Base-by-base conservation (phyloP, 1,140 invertebrate genomes). In the Listronotus bonariensis region DNA sequence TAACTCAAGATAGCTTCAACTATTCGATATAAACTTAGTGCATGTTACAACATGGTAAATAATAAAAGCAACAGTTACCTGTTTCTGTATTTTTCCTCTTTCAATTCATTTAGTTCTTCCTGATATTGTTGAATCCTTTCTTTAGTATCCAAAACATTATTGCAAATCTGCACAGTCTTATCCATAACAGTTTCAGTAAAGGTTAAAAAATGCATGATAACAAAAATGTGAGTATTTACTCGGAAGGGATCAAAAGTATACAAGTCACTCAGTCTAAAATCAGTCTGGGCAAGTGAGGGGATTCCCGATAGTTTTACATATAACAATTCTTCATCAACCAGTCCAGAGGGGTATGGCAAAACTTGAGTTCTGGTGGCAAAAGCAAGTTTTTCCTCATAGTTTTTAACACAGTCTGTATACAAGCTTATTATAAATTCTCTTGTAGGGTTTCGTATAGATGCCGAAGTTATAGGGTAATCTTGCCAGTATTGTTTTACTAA, bases 251-350 rank as follows among this genome's bases (percentile, higher is more conserved):
- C 45, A 48, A 64, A 64, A 18, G 26, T 14, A 31, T 26, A 64
- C 26, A 64, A 56, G 17, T 64, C 61, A 7, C 61, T 52, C 9
- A 64, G 43, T 32, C 46, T 64, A 38, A 64, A 56, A 12, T 46
- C 51, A 10, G 26, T 32, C 9, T 43, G n/a, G 11, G 18, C 18
- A 15, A 61, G 58, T 9, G 38, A 8, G 9, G 61, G 51, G 55
- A 55, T 55, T 38, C 31, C 36, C 0, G 31, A 40, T 1, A 64
- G 41, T 18, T 55, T 64, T n/a, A 38, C 34, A 48, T 18, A 64
- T 12, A 64, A 18, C 5, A 20, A 4, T n/a, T 56, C 53, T 56
- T 64, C 61, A 46, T 55, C 51, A 3, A 3, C 34, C 11, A 55
- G n/a, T 2, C 36, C 26, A 18, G 41, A 20, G 1, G 52, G 42